These are phyloP conservation scores for Zelleria hepariella DNA, from an alignment of 2,888 invertebrate genomes.

Conservation along the genomic window DNA sequence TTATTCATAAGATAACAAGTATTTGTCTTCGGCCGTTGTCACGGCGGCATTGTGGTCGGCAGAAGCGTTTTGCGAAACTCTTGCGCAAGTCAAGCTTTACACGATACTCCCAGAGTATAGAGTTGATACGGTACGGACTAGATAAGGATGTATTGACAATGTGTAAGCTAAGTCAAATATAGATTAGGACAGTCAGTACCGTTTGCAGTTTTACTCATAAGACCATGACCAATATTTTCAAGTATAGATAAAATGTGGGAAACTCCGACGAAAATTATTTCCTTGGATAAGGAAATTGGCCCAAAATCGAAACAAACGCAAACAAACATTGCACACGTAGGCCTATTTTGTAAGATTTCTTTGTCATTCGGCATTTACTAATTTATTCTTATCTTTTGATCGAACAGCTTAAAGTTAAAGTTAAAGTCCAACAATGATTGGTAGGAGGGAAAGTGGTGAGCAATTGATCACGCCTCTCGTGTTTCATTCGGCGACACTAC, in stretches of 20 bases:
- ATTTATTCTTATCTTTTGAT: conserved; percentile 7
- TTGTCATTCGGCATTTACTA: not conserved
- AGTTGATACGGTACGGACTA: conserved; percentile 26
- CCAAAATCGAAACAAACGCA: no score
- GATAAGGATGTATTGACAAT: conserved; percentile 25
- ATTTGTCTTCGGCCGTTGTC: conserved; percentile 61
- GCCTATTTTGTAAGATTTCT: not conserved
- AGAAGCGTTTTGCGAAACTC: conserved; percentile 60
- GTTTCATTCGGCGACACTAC: conserved; percentile 8
- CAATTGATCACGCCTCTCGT: conserved; percentile 28
- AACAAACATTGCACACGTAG: not conserved
- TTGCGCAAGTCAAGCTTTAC: conserved; percentile 50
- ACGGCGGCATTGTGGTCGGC: conserved; percentile 51
- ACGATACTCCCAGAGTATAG: conserved; percentile 27
- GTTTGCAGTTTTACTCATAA: not conserved
- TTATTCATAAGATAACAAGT: conserved; percentile 71
- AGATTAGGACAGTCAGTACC: not conserved
- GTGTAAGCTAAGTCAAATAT: not conserved
- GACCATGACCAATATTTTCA: not conserved
- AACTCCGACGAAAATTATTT: not conserved
- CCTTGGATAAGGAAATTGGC: not conserved
- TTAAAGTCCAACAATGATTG: conserved; percentile 10
- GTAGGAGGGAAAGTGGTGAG: conserved; percentile 29
- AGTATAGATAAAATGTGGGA: not conserved
- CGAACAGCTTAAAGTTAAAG: conserved; percentile 9